A percentile compares a stretch with the other conserved stretches of the same genome.
Conservation (phyloP, 2,113 vertebrate species). For the Mormyrus lacerda region DNA sequence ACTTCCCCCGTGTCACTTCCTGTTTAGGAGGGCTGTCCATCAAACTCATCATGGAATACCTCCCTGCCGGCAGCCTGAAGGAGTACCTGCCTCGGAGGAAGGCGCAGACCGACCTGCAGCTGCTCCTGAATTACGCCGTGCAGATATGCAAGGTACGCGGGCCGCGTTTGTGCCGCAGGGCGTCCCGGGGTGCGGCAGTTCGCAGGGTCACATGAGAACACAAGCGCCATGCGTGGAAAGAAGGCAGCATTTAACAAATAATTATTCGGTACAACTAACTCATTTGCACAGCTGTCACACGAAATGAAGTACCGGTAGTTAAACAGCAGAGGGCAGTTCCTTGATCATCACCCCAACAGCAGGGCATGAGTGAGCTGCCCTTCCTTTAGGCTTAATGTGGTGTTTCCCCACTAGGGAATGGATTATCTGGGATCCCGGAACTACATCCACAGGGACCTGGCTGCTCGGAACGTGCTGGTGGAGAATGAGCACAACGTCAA, state of each 20-base stretch:
- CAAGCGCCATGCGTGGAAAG: neutral
- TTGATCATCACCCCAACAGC: neutral
- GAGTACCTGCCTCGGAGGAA: slow-evolving; percentile 87
- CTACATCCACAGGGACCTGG: slow-evolving; percentile 92
- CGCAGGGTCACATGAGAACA: neutral
- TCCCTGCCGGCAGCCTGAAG: slow-evolving; percentile 91
- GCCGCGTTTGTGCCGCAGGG: neutral
- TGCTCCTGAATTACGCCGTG: slow-evolving; percentile 75
- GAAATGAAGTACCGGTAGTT: neutral
- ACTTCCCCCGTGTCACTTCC: neutral
- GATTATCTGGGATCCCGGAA: slow-evolving; percentile 83
- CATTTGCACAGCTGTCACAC: neutral
- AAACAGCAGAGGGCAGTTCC: neutral
- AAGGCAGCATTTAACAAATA: neutral
- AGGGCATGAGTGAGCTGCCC: neutral
- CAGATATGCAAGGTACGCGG: slow-evolving; percentile 84
- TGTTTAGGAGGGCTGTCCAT: slow-evolving; percentile 77
- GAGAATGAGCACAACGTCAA: slow-evolving; percentile 89
- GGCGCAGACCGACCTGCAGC: slow-evolving; percentile 70
- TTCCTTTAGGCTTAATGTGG: neutral
- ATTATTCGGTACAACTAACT: neutral
- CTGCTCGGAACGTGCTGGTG: slow-evolving; percentile 89
- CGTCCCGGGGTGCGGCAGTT: neutral
- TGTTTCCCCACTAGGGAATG: slow-evolving; percentile 72
- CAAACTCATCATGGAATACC: slow-evolving; percentile 97